Base-by-base conservation (phyloP, 2,888 invertebrate genomes). In the Zaprionus bogoriensis region DNA sequence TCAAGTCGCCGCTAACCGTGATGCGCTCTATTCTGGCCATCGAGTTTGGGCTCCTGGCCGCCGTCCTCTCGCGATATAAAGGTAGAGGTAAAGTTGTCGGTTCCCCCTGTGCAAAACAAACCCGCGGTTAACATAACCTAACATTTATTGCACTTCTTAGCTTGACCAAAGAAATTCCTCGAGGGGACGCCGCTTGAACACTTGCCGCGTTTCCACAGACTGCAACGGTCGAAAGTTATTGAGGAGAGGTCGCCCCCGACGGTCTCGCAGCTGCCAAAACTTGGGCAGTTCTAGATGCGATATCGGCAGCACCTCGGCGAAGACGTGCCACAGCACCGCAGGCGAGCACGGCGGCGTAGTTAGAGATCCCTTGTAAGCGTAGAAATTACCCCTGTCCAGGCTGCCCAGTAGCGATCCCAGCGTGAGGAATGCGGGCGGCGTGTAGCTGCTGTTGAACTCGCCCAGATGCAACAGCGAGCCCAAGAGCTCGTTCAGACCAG, bases 301-400 rank as follows among this genome's bases (percentile, higher is more conserved):
- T 59, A 94, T 91, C 0, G 92, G 91, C 25, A 93, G 75, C n/a
- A 92, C 91, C n/a, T 93, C 91, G 0, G 92, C 91, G 60, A 94
- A 92, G 0, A 96, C 92, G 22, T 94, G 94, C 95, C 95, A 96
- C 5, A 93, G 92, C 32, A 95, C 95, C 0, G 92, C 92, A 78
- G 96, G 95, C 47, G 93, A 93, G 87, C 96, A 96, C 1, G 87
- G 92, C 0, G 96, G 96, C 0, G 95, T 95, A 4, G 96, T 96
- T 44, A 96, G 91, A 0, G 95, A 96, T 0, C 96, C 96, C 28
- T 69, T 71, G 50, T 90, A 90, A 6, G 88, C 82, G 45, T 77
- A 89, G 47, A 87, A 90, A 28, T 88, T 68, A 0, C 77, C 86
- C 4, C 83, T 77, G 39, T 88, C 71, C 32, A 90, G 67, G 25